These are phyloP conservation scores for Hycleus cichorii DNA, from an alignment of 1,140 invertebrate species.

Conservation along the genomic window DNA sequence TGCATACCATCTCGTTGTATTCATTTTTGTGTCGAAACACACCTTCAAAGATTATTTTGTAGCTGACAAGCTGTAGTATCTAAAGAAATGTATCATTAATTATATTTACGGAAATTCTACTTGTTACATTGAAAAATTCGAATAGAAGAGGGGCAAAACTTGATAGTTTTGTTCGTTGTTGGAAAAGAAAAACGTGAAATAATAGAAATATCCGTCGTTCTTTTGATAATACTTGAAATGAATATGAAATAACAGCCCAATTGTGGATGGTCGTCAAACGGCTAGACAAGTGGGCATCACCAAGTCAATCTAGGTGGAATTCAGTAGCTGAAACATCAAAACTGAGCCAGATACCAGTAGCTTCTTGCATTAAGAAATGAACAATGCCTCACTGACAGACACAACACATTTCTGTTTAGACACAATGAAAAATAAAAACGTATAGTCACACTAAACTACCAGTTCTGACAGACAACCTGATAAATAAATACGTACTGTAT, in stretches of 20 bases:
- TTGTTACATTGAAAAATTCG: no score
- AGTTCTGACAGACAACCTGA: constrained; percentile 19
- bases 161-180: no score
- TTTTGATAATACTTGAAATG: no score
- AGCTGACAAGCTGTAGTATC: constrained; percentile 19
- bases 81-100: constrained; percentile 24
- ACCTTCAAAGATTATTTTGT: constrained; percentile 28
- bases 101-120: constrained; percentile 16
- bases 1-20: not conserved
- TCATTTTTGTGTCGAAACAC: constrained; percentile 19
- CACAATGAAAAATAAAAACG: constrained; percentile 22
- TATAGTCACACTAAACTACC: constrained; percentile 25
- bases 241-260: no score
- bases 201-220: no score
- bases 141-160: no score
- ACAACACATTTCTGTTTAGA: constrained; percentile 14
- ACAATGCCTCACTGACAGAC: constrained; percentile 20
- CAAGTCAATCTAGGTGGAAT: constrained; percentile 15
- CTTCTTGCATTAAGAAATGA: constrained; percentile 15
- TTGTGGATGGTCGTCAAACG: not conserved
- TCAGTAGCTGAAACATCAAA: constrained; percentile 13
- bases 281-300: constrained; percentile 12
- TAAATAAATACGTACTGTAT: constrained; percentile 17
- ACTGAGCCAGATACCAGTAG: constrained; percentile 16
- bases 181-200: no score